These are phyloP conservation scores for Shinisaurus crocodilurus DNA, from an alignment of 2,113 vertebrate genomes.

Conservation along the genomic window DNA sequence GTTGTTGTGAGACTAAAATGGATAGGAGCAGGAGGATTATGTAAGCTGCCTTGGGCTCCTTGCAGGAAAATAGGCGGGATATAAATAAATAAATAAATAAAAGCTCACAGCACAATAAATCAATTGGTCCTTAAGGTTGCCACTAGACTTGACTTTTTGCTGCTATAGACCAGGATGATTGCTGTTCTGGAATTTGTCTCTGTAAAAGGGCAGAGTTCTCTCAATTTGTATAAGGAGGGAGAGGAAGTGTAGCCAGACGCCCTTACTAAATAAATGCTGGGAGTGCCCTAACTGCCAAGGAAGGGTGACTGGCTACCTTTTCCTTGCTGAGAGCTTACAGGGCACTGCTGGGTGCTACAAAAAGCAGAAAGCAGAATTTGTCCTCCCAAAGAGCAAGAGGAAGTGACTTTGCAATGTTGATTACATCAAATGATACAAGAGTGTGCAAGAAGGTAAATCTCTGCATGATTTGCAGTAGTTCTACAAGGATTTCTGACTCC, in stretches of 20 bases:
- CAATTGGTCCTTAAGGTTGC: too few relatives aligned
- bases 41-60: too few relatives aligned
- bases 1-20: too few relatives aligned
- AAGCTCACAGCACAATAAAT: too few relatives aligned
- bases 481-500: too few relatives aligned
- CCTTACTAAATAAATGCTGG: neutral
- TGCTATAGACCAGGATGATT: neutral
- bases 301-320: neutral
- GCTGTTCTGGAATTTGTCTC: neutral
- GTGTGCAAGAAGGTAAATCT: too few relatives aligned
- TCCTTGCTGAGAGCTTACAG: neutral
- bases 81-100: too few relatives aligned
- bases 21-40: too few relatives aligned
- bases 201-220: neutral
- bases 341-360: neutral
- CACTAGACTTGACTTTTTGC: too few relatives aligned
- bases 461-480: too few relatives aligned
- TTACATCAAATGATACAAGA: neutral
- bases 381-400: neutral
- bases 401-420: neutral
- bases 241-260: neutral
- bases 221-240: neutral
- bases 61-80: too few relatives aligned
- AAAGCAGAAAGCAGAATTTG: neutral
- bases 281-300: neutral